Conservation (phyloP, 2,113 vertebrate genomes). For the Epinephelus moara region DNA sequence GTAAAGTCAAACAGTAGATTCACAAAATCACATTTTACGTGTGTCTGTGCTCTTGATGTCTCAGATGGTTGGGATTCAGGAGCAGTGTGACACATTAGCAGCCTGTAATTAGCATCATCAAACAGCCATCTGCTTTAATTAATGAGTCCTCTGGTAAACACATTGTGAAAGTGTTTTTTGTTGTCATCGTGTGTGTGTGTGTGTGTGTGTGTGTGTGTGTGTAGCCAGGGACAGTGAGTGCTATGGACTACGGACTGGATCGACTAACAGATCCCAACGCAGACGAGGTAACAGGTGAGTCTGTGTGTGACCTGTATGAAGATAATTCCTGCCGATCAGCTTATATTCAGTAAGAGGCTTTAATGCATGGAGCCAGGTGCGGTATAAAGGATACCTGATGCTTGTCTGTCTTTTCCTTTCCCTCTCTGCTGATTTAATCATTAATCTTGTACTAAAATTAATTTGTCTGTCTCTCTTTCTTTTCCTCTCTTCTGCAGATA, state of each 20-base stretch:
- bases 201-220: slow-evolving; percentile 26
- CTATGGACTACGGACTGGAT: slow-evolving; percentile 92
- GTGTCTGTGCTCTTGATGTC: slow-evolving; percentile 10
- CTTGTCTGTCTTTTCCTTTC: background rate
- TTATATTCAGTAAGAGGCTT: slow-evolving; percentile 75
- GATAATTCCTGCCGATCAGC: slow-evolving; percentile 64
- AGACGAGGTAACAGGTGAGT: slow-evolving; percentile 91
- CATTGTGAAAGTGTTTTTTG: background rate
- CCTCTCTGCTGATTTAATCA: slow-evolving; percentile 17
- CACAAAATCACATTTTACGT: background rate
- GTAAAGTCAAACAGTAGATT: background rate
- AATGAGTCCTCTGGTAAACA: slow-evolving; percentile 41
- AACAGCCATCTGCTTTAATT: slow-evolving; percentile 48
- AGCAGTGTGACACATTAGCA: background rate
- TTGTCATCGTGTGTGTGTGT: slow-evolving; percentile 1
- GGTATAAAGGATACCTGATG: background rate
- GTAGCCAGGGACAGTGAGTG: slow-evolving; percentile 91
- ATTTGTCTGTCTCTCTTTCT: slow-evolving; percentile 13
- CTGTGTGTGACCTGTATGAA: slow-evolving; percentile 41
- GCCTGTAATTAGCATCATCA: slow-evolving; percentile 50
- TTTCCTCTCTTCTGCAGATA: slow-evolving; percentile 60
- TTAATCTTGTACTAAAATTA: slow-evolving; percentile 8
- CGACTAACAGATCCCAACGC: slow-evolving; percentile 89
- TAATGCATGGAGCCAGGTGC: slow-evolving; percentile 35
- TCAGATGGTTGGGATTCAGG: background rate